Evolutionary conservation across 2,113 vertebrate species (phyloP), one percentile per base, ranked within the genome.

Genomic region (Cygnus atratus): DNA sequence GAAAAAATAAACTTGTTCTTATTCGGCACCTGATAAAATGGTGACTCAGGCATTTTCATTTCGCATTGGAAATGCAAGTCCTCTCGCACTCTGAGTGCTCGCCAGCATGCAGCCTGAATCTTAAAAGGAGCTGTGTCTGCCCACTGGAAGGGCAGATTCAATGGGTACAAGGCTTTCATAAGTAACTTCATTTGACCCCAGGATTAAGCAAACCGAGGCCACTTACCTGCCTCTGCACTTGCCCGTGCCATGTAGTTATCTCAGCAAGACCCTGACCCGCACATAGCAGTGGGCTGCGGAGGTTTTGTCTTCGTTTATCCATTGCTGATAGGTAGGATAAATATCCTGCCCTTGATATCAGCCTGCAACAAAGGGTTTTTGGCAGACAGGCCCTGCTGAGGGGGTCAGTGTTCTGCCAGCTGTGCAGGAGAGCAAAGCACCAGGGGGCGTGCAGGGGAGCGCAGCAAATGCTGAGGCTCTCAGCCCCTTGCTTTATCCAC

Each of bases 41-140:
- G 78, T 97, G 92, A 97, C 35, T 97, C 82, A 87, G 96, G 79
- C 80, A 54, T 95, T 85, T 88, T 57, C 48, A 61, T 39, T 95
- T 74, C 85, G 57, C 33, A 59, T 90, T 97, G 95, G 92, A 97
- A 97, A 87, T 82, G 50, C 41, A 86, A 83, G 96, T 89, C 94
- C 76, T 96, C 0, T 0, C 0, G 3, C 41, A 55, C 89, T 86
- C 2, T 1, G 66, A 70, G 26, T 16, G 63, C 73, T 96, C 78
- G 67, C 68, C 62, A 79, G 50, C n/a, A 21, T 1, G 7, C 68
- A 2, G 25, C 70, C 59, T 75, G 91, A 81, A 89, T 94, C 72
- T 44, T 84, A 71, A 95, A 55, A 54, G 87, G 85, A 80, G 29
- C 74, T 63, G 67, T 87, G 44, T 88, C 91, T 96, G 83, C 76